A percentile compares a stretch with the other conserved stretches of the same genome.
These are phyloP conservation scores for Pseudococcus longispinus DNA, from an alignment of 2,888 invertebrate genomes.

Conservation along the genomic window DNA sequence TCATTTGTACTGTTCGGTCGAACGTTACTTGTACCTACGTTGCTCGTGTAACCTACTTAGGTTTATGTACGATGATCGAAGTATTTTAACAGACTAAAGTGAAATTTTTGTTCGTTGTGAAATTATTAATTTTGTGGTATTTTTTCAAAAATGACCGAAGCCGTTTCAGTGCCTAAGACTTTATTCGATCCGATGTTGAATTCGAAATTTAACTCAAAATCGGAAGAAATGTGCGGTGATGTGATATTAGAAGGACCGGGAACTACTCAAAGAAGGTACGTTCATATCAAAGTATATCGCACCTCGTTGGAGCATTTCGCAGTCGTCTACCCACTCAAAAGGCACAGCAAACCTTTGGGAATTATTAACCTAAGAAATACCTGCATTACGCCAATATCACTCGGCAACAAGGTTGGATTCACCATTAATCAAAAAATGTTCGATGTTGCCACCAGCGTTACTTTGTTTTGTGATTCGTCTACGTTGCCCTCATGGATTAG, in stretches of 20 bases:
- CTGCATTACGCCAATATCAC: background rate
- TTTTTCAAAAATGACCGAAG: constrained; percentile 9
- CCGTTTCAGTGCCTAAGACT: background rate
- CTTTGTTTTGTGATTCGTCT: constrained; percentile 68
- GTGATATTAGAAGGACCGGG: constrained; percentile 69
- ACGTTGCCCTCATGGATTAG: constrained; percentile 70
- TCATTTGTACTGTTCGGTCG: constrained; percentile 18
- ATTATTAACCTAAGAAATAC: constrained; percentile 69
- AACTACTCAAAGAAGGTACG: constrained; percentile 68
- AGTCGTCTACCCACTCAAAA: constrained; percentile 72
- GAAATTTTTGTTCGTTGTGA: background rate
- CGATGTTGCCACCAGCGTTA: constrained; percentile 69
- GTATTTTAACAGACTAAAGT: constrained; percentile 18
- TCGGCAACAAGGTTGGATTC: constrained; percentile 63
- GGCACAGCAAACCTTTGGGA: constrained; percentile 69
- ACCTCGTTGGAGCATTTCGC: constrained; percentile 73
- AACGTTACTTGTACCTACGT: constrained; percentile 6
- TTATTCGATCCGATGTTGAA: constrained; percentile 42
- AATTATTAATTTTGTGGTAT: background rate
- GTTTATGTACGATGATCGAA: constrained; percentile 29
- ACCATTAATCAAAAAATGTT: constrained; percentile 70
- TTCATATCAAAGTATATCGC: constrained; percentile 71
- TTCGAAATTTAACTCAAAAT: constrained; percentile 28
- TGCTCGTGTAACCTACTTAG: constrained; percentile 18
- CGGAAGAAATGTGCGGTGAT: constrained; percentile 71